Evolutionary conservation across 1,140 invertebrate species (phyloP), one percentile per base, ranked within the genome.

Genomic region (Branchinecta lynchi): DNA sequence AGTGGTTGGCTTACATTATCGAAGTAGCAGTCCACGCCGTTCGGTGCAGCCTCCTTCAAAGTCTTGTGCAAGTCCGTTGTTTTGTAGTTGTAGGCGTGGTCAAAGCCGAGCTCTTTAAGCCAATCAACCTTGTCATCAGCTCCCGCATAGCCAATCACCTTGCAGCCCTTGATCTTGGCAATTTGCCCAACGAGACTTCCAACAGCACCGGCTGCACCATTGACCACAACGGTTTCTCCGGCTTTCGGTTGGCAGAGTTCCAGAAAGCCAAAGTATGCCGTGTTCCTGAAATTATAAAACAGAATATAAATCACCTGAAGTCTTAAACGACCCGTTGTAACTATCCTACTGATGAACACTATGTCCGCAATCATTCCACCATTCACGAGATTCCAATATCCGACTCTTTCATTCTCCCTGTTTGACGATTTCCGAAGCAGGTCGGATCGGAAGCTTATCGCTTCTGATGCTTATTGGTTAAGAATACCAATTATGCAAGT

Each of bases 111-210:
- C 60, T 87, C 81, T 32, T 80, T 81, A 2, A 89, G 74, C 86
- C 85, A 89, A 71, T 83, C 76, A 71, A 85, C 83, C 80, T 90
- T 89, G 0, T 83, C 84, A 69, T 87, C 84, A 15, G 82, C 80
- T 9, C 87, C 87, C 70, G 86, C 83, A 74, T 87, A 85, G 7
- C 86, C 88, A 73, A 90, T 85, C 0, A 88, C 87, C 71, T 77
- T 82, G 66, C 86, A 84, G 17, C 86, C 86, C 76, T 84, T 80
- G 65, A 86, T 83, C 77, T 87, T 87, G 3, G 83, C 87, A 68
- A 89, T 86, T 79, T 89, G 87, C 15, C 86, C 87, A 7, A 89
- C 87, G 65, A 84, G 78, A 71, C 81, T 84, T 7, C 87, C 87
- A 17, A 89, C 86, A 45, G 86, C 86, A 32, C 75, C 84, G 21